These are phyloP conservation scores for Tachyglossus aculeatus DNA, from an alignment of 2,797 vertebrate species.

Conservation along the genomic window DNA sequence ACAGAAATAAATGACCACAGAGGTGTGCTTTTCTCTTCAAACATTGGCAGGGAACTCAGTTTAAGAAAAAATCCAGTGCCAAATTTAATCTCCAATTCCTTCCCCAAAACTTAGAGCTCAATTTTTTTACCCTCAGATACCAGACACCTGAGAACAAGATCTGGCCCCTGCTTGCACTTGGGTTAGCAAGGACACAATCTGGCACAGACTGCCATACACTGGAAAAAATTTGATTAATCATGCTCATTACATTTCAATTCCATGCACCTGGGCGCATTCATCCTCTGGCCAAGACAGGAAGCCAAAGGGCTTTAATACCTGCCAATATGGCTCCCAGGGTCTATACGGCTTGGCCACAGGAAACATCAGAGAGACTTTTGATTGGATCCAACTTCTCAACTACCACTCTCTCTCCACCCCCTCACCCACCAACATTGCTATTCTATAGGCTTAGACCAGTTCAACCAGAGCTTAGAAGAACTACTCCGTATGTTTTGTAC, in stretches of 20 bases:
- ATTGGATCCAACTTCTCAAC: too few relatives aligned
- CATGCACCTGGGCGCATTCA: constrained; percentile 58
- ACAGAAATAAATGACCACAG: constrained; percentile 58
- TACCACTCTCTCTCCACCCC: too few relatives aligned
- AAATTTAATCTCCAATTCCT: constrained; percentile 14
- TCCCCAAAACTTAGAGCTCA: constrained; percentile 31
- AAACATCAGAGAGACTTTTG: too few relatives aligned
- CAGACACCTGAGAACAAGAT: constrained; percentile 46
- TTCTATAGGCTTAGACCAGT: too few relatives aligned
- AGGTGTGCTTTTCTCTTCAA: constrained; percentile 30
- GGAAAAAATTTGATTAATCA: constrained; percentile 67
- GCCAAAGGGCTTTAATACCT: background rate
- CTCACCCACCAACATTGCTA: too few relatives aligned
- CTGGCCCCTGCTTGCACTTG: constrained; percentile 26
- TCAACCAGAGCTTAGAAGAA: too few relatives aligned
- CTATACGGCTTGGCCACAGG: background rate
- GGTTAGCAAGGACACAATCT: constrained; percentile 48
- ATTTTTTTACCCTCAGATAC: constrained; percentile 46
- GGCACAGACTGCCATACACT: constrained; percentile 35
- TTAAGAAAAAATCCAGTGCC: constrained; percentile 29
- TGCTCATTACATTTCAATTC: constrained; percentile 65
- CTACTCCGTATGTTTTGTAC: too few relatives aligned
- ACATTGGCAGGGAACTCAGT: constrained; percentile 42
- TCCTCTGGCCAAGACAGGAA: constrained; percentile 34
- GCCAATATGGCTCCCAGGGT: background rate